These are phyloP conservation scores for Drosophila mettleri DNA, from an alignment of 2,888 invertebrate genomes.

Conservation along the genomic window DNA sequence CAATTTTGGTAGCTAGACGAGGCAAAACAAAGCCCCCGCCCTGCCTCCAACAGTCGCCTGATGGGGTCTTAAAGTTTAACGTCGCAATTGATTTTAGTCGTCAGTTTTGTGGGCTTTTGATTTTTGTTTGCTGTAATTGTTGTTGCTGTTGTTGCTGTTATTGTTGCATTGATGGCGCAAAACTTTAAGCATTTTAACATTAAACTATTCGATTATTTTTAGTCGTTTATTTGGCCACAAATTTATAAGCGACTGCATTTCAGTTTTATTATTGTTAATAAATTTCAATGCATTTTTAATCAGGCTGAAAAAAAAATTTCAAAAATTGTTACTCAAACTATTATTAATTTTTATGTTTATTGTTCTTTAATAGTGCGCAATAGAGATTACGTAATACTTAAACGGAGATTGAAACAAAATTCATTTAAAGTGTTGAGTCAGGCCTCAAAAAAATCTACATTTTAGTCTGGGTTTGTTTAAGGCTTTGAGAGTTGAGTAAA, in stretches of 20 bases:
- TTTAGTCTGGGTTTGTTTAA: background rate
- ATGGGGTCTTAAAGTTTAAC: constrained; percentile 74
- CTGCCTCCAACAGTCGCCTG: constrained; percentile 14
- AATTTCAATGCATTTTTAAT: constrained; percentile 75
- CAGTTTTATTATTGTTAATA: constrained; percentile 69
- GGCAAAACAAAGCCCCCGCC: constrained; percentile 40
- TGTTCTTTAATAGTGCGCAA: constrained; percentile 41
- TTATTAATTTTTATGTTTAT: constrained; percentile 52
- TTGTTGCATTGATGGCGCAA: constrained; percentile 60
- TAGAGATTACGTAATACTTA: constrained; percentile 5
- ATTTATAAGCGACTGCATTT: constrained; percentile 62
- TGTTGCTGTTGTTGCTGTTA: constrained; percentile 41
- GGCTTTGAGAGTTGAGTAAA: background rate
- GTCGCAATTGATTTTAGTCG: constrained; percentile 80
- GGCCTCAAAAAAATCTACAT: background rate
- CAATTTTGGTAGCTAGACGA: constrained; percentile 71
- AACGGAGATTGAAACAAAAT: background rate
- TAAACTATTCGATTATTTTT: constrained; percentile 65
- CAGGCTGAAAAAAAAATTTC: constrained; percentile 57
- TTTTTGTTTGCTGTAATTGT: constrained; percentile 49
- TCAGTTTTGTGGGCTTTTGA: constrained; percentile 78
- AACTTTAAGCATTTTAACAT: constrained; percentile 59
- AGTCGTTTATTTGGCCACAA: constrained; percentile 49
- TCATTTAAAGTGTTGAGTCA: constrained; percentile 2
- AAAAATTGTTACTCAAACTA: constrained; percentile 58